These are phyloP conservation scores for Drosophila virilis DNA, from an alignment of 1,140 invertebrate species.

Conservation along the genomic window DNA sequence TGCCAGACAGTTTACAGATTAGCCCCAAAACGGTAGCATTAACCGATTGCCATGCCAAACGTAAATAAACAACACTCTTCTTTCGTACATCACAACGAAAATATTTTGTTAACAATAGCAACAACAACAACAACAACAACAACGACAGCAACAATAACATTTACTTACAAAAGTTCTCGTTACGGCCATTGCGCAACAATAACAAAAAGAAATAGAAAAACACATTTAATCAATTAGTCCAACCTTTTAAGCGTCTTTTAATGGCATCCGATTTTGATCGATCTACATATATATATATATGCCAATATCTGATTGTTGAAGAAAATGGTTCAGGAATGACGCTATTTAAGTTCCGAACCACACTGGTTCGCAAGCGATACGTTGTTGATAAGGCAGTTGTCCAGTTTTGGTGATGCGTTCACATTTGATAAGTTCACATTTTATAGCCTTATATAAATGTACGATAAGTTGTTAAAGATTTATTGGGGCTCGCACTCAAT, in stretches of 20 bases:
- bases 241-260: slow-evolving; percentile 59
- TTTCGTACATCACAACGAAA: slow-evolving; percentile 26
- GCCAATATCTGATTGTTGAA: too few relatives aligned
- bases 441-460: slow-evolving; percentile 1
- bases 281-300: too few relatives aligned
- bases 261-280: slow-evolving; percentile 23
- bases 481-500: background rate
- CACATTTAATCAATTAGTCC: slow-evolving; percentile 38
- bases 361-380: background rate
- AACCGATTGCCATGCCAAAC: slow-evolving; percentile 51
- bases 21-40: slow-evolving; percentile 51
- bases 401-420: background rate
- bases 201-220: slow-evolving; percentile 30
- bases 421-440: background rate
- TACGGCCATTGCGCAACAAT: slow-evolving; percentile 43
- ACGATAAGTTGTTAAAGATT: slow-evolving; percentile 8
- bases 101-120: slow-evolving; percentile 16
- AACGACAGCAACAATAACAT: slow-evolving; percentile 18
- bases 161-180: slow-evolving; percentile 32
- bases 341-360: background rate
- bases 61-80: slow-evolving; percentile 63
- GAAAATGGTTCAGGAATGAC: too few relatives aligned
- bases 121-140: too few relatives aligned
- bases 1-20: slow-evolving; percentile 17
- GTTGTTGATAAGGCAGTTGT: slow-evolving; percentile 1